Conservation (phyloP, 2,113 vertebrate genomes). For the Tetraodon nigroviridis region DNA sequence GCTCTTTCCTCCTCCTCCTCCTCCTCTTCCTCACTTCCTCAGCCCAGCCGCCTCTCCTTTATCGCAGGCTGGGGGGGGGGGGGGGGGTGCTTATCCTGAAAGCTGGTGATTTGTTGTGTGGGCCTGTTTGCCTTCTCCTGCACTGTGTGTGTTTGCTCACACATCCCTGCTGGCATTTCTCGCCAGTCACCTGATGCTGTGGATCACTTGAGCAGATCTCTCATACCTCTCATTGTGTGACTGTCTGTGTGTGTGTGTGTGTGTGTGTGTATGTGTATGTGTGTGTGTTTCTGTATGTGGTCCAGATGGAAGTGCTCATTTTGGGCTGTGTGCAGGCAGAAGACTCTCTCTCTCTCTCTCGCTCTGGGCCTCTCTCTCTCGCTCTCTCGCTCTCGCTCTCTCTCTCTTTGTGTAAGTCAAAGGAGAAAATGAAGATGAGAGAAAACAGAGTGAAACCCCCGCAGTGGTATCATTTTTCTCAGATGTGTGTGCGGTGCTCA, state of each 20-base stretch:
- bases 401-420: constrained; percentile 34
- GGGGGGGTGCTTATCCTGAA: constrained; percentile 63
- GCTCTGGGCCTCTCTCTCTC: constrained; percentile 26
- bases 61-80: constrained; percentile 50
- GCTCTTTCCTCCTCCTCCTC: constrained; percentile 62
- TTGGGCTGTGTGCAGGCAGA: constrained; percentile 64
- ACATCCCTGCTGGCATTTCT: constrained; percentile 56
- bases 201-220: constrained; percentile 61
- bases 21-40: too few species aligned
- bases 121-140: constrained; percentile 9
- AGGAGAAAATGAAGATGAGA: constrained; percentile 34
- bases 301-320: constrained; percentile 71
- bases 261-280: constrained; percentile 30
- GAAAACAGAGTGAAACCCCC: constrained; percentile 56
- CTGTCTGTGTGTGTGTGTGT: constrained; percentile 30
- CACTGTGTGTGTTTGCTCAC: constrained; percentile 47
- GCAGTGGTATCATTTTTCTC: constrained; percentile 58
- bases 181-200: constrained; percentile 47
- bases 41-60: constrained; percentile 43
- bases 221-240: constrained; percentile 19
- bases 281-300: constrained; percentile 32
- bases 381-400: not conserved
- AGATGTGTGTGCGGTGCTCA: constrained; percentile 39
- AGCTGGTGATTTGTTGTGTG: constrained; percentile 58
- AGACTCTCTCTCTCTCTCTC: constrained; percentile 22